phyloP scores from a whole-genome alignment of 2,113 vertebrate genomes.

The Nyctibius bracteatus region DNA sequence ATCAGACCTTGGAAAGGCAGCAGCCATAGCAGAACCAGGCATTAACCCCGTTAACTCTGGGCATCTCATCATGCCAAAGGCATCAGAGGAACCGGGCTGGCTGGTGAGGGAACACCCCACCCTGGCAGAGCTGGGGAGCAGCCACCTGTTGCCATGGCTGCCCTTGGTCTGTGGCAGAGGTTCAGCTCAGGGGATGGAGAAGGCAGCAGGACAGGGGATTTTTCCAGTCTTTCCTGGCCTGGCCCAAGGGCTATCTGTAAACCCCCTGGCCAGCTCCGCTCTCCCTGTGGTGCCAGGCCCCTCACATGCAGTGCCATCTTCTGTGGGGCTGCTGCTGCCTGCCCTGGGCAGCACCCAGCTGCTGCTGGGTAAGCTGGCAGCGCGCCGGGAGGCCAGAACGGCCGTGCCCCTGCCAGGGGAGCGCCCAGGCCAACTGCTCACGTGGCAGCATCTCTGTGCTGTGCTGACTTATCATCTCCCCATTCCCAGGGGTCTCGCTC shows the following conservation, averaged over 20 bases:
- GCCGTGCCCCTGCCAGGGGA: neutral
- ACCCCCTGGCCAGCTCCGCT: neutral
- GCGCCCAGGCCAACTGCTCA: neutral
- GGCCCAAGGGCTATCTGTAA: neutral
- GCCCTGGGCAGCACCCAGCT: neutral
- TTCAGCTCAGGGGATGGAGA: neutral
- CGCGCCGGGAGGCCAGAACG: accelerated
- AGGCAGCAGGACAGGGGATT: neutral
- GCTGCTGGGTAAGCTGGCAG: neutral
- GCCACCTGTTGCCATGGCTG: accelerated
- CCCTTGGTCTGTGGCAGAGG: neutral
- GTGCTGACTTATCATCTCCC: neutral
- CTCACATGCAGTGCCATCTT: neutral
- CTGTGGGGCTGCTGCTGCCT: neutral
- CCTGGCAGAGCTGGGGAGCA: neutral
- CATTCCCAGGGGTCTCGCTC: neutral
- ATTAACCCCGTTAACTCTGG: neutral
- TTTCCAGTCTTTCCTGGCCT: neutral
- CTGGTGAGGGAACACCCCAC: neutral
- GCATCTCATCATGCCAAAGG: neutral
- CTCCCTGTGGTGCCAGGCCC: neutral
- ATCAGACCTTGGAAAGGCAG: neutral
- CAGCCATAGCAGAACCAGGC: neutral
- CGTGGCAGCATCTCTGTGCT: neutral
- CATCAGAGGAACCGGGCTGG: neutral